These are phyloP conservation scores for Anabacerthia variegaticeps DNA, from an alignment of 2,797 vertebrate species.

Conservation along the genomic window DNA sequence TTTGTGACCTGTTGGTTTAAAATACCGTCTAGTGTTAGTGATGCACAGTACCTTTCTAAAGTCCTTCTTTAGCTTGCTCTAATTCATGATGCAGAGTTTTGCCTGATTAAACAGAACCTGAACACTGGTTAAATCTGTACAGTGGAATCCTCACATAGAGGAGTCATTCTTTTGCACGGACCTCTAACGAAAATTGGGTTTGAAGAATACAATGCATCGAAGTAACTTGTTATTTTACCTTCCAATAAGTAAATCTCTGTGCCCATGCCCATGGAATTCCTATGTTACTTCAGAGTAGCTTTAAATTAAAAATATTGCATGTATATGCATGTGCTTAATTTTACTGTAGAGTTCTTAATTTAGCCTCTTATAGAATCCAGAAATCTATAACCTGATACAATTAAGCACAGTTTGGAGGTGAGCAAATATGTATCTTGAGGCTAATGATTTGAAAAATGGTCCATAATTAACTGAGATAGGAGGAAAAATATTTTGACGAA, in stretches of 20 bases:
- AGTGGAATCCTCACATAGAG: slow-evolving; percentile 4
- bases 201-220: not conserved
- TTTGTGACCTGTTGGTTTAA: not conserved
- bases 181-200: not conserved
- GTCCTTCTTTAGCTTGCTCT: slow-evolving; percentile 22
- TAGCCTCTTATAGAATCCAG: slow-evolving; percentile 50
- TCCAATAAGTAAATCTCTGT: not conserved
- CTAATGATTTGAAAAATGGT: slow-evolving; percentile 56
- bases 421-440: slow-evolving; percentile 21
- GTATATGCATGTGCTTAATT: slow-evolving; percentile 51
- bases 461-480: slow-evolving; percentile 47
- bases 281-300: not conserved
- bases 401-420: slow-evolving; percentile 34
- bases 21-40: not conserved
- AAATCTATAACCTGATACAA: slow-evolving; percentile 44
- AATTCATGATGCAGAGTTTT: slow-evolving; percentile 50
- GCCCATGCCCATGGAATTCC: not conserved
- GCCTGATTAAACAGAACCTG: not conserved
- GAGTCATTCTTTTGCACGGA: not conserved
- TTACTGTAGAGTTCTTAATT: slow-evolving; percentile 53
- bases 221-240: not conserved
- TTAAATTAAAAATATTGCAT: slow-evolving; percentile 49
- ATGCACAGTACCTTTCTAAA: not conserved
- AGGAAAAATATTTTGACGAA: slow-evolving; percentile 55
- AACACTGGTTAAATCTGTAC: not conserved